Percentiles rank a stretch among this genome's conserved stretches.
Evolutionary conservation across 1,140 invertebrate species (phyloP).

Genomic region (Drosophila rhopaloa): DNA sequence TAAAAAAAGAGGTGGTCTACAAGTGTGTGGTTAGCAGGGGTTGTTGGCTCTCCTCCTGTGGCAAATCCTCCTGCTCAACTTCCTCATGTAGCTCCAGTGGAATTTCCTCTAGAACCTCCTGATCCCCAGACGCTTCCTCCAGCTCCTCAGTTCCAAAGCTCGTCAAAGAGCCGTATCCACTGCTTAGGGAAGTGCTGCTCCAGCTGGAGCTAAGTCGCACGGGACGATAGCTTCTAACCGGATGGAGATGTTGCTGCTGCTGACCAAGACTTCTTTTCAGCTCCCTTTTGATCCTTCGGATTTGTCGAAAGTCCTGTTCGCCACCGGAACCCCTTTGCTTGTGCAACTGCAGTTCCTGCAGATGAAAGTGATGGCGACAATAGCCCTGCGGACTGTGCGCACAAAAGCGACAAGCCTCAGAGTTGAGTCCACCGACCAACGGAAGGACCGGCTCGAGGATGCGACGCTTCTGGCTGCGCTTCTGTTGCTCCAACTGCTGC

Average conservation of each 20-base stretch:
- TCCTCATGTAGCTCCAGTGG: constrained; percentile 2
- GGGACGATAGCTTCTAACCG: constrained; percentile 33
- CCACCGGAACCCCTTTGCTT: constrained; percentile 21
- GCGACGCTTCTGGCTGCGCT: constrained; percentile 65
- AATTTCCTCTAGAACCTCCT: not conserved
- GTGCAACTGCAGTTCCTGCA: constrained; percentile 67
- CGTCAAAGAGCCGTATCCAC: constrained; percentile 58
- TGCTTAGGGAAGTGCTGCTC: constrained; percentile 57
- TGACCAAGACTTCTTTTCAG: constrained; percentile 70
- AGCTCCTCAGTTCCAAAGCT: constrained; percentile 32
- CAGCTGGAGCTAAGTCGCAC: constrained; percentile 35
- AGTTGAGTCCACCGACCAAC: constrained; percentile 49
- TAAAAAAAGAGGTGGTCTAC: not conserved
- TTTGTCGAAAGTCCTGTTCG: constrained; percentile 64
- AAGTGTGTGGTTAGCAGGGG: constrained; percentile 46
- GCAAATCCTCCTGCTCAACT: not conserved
- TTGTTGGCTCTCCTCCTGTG: not conserved
- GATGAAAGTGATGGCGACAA: constrained; percentile 79
- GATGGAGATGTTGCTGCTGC: constrained; percentile 54
- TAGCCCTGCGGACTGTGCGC: constrained; percentile 82
- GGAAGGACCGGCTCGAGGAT: constrained; percentile 61
- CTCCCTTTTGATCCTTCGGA: constrained; percentile 64
- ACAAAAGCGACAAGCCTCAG: constrained; percentile 79
- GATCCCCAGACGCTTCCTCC: constrained; percentile 8
- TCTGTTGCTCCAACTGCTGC: constrained; percentile 61